phyloP scores from a whole-genome alignment of 2,113 vertebrate genomes.

The Peromyscus californicus region DNA sequence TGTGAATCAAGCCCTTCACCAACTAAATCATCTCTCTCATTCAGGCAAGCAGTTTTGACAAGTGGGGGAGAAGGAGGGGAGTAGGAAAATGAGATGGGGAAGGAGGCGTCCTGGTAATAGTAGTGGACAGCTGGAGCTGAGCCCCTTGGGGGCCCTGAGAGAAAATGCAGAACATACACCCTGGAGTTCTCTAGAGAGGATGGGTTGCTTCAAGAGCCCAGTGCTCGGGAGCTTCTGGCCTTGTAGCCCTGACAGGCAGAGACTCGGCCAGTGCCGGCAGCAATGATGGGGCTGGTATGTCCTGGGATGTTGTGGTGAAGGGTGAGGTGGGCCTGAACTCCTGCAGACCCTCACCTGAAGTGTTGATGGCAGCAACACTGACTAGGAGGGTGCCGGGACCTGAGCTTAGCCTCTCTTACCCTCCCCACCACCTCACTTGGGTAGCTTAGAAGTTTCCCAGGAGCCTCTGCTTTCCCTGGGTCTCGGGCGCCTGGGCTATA shows the following conservation, averaged over 20 bases:
- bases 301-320: accelerated
- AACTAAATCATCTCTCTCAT: background rate
- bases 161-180: background rate
- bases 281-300: background rate
- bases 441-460: background rate
- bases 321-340: background rate
- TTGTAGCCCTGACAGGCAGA: background rate
- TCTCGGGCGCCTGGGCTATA: background rate
- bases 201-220: background rate
- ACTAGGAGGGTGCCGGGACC: background rate
- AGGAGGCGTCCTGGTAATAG: background rate
- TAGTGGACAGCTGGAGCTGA: background rate
- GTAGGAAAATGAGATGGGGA: too few relatives aligned
- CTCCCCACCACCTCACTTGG: background rate
- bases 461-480: background rate
- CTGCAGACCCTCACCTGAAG: background rate
- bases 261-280: background rate
- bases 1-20: background rate
- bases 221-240: background rate
- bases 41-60: background rate
- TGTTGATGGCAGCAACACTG: too few relatives aligned
- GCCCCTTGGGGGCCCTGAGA: background rate
- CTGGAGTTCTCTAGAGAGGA: background rate
- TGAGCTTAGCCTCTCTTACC: background rate
- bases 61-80: too few relatives aligned